Percentiles rank a stretch among this genome's conserved stretches.
phyloP scores from a whole-genome alignment of 2,888 invertebrate species.

The Trissolcus brochymenae region DNA sequence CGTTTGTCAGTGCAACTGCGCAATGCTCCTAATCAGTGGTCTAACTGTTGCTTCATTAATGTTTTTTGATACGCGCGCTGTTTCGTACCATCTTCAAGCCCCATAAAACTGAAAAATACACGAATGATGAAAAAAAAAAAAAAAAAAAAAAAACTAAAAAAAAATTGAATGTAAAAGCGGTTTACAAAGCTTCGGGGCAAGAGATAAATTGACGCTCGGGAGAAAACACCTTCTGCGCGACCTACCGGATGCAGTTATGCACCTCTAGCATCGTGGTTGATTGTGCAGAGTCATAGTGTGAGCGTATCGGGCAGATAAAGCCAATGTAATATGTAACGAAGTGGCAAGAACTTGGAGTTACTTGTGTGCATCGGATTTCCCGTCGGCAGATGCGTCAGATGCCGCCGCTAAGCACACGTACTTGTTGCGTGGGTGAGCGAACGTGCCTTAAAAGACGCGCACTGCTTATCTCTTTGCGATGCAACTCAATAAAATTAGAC shows the following conservation, averaged over 20 bases:
- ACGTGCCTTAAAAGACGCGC: slow-evolving; percentile 24
- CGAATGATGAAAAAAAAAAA: no score
- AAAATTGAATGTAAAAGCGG: slow-evolving; percentile 5
- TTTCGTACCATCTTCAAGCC: neutral
- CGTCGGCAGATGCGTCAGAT: slow-evolving; percentile 42
- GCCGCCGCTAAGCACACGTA: slow-evolving; percentile 20
- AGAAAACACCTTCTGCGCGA: slow-evolving; percentile 33
- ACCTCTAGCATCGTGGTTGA: neutral
- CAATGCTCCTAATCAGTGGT: neutral
- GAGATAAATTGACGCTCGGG: slow-evolving; percentile 30
- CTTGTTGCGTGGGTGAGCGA: slow-evolving; percentile 44
- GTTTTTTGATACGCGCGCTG: neutral
- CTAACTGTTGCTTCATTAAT: neutral
- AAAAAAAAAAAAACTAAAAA: no score
- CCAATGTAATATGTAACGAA: slow-evolving; percentile 43
- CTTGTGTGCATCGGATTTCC: slow-evolving; percentile 15
- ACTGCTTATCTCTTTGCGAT: slow-evolving; percentile 58
- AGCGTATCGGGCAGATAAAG: slow-evolving; percentile 51
- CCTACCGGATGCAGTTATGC: slow-evolving; percentile 23
- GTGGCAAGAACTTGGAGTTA: slow-evolving; percentile 9
- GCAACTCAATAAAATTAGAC: slow-evolving; percentile 66
- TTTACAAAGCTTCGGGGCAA: slow-evolving; percentile 17
- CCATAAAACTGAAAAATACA: neutral
- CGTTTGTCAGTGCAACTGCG: no score
- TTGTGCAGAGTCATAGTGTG: slow-evolving; percentile 11